These are phyloP conservation scores for Linurgus olivaceus DNA, from an alignment of 2,797 vertebrate genomes.

Conservation along the genomic window DNA sequence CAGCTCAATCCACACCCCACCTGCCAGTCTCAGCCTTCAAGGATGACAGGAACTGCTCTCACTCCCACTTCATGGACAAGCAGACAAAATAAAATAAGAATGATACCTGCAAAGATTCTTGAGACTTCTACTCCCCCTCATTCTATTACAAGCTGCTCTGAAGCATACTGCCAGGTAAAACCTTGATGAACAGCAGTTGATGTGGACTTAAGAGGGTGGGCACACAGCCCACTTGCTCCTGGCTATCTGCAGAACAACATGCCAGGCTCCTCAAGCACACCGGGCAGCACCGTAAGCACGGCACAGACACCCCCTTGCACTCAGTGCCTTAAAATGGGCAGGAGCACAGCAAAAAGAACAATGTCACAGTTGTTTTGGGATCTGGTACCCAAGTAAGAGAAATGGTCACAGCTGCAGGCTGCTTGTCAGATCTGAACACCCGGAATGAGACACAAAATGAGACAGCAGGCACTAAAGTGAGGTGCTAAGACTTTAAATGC, in stretches of 20 bases:
- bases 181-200: background rate
- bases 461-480: background rate
- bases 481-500: background rate
- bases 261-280: background rate
- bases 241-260: fast-evolving
- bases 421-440: background rate
- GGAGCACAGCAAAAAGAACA: background rate
- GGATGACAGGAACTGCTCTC: background rate
- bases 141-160: background rate
- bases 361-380: fast-evolving
- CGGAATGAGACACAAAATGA: fast-evolving
- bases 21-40: background rate
- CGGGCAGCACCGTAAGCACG: background rate
- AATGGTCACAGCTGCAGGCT: background rate
- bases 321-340: background rate
- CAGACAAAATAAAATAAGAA: background rate
- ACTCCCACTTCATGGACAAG: background rate
- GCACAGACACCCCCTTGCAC: fast-evolving
- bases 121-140: background rate
- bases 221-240: fast-evolving
- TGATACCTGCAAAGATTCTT: background rate
- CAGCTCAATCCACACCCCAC: background rate
- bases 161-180: background rate
- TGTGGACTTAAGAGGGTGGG: background rate
- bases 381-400: background rate